Evolutionary conservation across 2,888 invertebrate species (phyloP), one percentile per base, ranked within the genome.

Genomic region (Cantharis rufa): DNA sequence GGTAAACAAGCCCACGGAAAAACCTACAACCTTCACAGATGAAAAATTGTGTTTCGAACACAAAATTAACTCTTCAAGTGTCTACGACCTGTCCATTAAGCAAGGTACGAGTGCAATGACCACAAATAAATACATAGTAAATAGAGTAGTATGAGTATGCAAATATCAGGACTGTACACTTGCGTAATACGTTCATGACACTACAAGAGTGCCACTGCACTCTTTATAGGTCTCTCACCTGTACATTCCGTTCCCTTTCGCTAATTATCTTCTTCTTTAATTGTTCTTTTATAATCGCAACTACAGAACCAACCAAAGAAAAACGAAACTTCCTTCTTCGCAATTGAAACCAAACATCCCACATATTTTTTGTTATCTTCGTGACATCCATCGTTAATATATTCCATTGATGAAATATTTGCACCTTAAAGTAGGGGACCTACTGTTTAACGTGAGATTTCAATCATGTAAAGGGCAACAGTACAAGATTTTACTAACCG

Each of bases 101-200:
- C 62, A 73, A 73, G 64, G 70, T 72, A 72, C 66, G 70, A 73
- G 78, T 71, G 78, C 78, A 75, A 75, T 78, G 78, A 78, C 78
- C 78, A 78, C 74, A 63, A 77, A 74, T 76, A 73, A 77, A 73
- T 75, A 75, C 74, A 71, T 79, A 79, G 79, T 79, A 77, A 79
- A 77, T 79, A 75, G 77, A 74, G 72, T 79, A 79, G 79, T 77
- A 73, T 76, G 78, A 70, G 71, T 76, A 79, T 74, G 72, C 68
- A 70, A 78, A 72, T 74, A 68, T 61, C 78, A 74, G 77, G 77
- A 68, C 79, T 75, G 74, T 48, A 48, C 70, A 77, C 70, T 79
- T 79, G 77, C 79, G 79, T 79, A 79, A 79, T 74, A 74, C 68
- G 73, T 70, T 76, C 74, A 68, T 72, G 70, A 61, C 72, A 70